A percentile compares a stretch with the other conserved stretches of the same genome.
phyloP scores from a whole-genome alignment of 2,113 vertebrate genomes.

The Channa maculata region DNA sequence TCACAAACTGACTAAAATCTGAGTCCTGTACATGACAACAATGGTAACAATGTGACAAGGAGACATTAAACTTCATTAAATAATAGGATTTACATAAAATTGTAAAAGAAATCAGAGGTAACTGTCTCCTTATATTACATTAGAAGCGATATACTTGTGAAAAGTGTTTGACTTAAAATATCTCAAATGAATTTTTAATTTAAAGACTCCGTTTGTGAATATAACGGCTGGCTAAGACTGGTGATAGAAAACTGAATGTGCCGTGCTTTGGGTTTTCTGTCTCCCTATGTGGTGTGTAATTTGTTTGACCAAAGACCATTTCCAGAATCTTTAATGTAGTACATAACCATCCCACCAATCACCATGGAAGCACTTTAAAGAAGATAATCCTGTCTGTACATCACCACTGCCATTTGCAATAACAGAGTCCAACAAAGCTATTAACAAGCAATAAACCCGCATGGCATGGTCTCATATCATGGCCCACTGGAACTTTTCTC shows the following conservation, averaged over 20 bases:
- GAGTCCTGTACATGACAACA: no score
- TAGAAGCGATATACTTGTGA: background rate
- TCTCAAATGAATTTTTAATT: background rate
- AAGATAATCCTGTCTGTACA: background rate
- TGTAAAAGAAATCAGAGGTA: no score
- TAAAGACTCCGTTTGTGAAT: background rate
- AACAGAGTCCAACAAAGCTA: background rate
- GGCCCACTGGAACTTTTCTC: background rate
- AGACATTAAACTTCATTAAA: no score
- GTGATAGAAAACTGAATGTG: background rate
- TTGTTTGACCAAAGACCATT: background rate
- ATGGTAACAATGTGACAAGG: no score
- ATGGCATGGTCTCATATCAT: background rate
- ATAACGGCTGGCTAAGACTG: background rate
- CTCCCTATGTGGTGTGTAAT: background rate
- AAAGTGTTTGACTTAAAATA: background rate
- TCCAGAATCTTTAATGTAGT: background rate
- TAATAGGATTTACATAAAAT: no score
- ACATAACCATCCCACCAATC: background rate
- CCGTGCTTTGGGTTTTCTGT: background rate
- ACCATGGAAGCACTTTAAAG: slow-evolving; percentile 1
- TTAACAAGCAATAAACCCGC: slow-evolving; percentile 9
- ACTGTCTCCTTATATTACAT: no score
- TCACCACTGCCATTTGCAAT: background rate
- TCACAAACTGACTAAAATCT: no score